Base-by-base conservation (phyloP, 2,113 vertebrate genomes). In the Proteles cristata region DNA sequence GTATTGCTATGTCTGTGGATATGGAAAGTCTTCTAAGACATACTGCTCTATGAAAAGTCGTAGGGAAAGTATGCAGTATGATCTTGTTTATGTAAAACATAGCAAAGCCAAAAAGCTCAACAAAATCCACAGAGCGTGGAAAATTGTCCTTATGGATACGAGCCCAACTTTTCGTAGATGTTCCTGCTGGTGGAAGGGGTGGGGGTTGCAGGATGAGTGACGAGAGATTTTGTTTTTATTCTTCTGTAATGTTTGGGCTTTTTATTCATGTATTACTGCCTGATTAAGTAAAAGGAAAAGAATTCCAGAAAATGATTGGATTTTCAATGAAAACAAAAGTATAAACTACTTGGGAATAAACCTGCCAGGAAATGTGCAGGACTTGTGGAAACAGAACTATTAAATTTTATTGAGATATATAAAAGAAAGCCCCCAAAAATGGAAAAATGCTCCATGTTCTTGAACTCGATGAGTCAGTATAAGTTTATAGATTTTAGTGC, bases 331-430 rank as follows among this genome's bases (percentile, higher is more conserved):
- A 43, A 85, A n/a, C 35, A 84, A 73, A 92, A 66, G 43, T 84
- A 35, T 8, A 84, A 26, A 81, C 35, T 63, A 35, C 71, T 88
- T 93, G 71, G 39, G 17, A 74, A 65, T 77, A 88, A 88, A 61
- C 19, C 31, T 45, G 82, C n/a, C 12, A 94, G 69, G 39, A 90
- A 80, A 74, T 61, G 66, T 86, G 28, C 39, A 87, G 71, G 63
- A 66, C 74, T 80, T 96, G 83, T 69, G 15, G 79, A 95, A 93
- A 96, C 39, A 96, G 45, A 88, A 35, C 16, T 66, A 77, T 93
- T 93, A 90, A n/a, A 88, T 94, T 98, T 91, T 88, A 93, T 35
- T 66, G 48, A 88, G 31, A 19, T 83, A 45, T 86, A 71, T 95
- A 94, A 94, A 97, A 92, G 90, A 90, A 79, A 94, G 61, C 23